These are phyloP conservation scores for Scotopteryx bipunctaria DNA, from an alignment of 2,888 invertebrate species.

Conservation along the genomic window DNA sequence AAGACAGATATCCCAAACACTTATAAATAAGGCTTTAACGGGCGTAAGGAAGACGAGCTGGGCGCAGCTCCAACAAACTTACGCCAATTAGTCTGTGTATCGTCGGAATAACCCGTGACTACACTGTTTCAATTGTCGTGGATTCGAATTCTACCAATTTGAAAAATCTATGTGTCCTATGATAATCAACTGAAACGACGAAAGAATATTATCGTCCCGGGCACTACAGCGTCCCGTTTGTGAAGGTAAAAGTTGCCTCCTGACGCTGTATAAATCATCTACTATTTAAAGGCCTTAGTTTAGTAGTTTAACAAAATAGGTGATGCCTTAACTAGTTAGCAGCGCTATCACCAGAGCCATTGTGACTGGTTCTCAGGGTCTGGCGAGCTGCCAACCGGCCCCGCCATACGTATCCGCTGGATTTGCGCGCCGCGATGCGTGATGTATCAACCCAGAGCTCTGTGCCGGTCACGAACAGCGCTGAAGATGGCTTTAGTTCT, in stretches of 20 bases:
- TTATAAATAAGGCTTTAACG: neutral
- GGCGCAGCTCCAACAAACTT: slow-evolving; percentile 41
- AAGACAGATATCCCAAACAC: neutral
- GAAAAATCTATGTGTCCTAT: no score
- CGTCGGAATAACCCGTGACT: slow-evolving; percentile 4
- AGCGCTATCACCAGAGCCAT: slow-evolving; percentile 12
- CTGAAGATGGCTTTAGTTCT: slow-evolving; percentile 10
- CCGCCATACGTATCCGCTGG: slow-evolving; percentile 26
- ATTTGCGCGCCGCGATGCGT: slow-evolving; percentile 26
- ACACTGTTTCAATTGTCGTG: slow-evolving; percentile 3
- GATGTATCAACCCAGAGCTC: slow-evolving; percentile 24
- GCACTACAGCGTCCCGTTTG: no score
- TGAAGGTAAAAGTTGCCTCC: no score
- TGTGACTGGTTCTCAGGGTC: slow-evolving; percentile 15
- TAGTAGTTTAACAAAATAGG: no score
- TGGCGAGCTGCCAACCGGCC: slow-evolving; percentile 21
- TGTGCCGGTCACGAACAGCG: slow-evolving; percentile 8
- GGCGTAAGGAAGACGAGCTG: slow-evolving; percentile 19
- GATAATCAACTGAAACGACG: no score
- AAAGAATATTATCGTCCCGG: no score
- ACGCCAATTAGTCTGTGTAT: slow-evolving; percentile 33
- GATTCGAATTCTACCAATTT: no score
- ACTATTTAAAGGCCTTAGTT: no score
- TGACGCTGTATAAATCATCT: no score
- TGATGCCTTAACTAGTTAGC: no score